phyloP scores from a whole-genome alignment of 2,888 invertebrate species.

The Schizotus pectinicornis region DNA sequence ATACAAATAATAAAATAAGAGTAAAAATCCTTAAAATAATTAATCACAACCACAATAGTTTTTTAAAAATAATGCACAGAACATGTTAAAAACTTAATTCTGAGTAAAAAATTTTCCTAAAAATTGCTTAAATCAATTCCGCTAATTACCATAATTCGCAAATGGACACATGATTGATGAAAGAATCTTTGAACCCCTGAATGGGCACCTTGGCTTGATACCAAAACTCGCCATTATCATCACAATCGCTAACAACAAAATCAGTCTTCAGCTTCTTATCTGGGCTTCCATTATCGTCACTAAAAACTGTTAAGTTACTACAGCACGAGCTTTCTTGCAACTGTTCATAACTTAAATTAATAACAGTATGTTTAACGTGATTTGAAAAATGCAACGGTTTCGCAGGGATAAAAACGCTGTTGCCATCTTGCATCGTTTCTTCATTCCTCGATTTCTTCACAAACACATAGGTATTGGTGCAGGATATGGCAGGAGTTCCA shows the following conservation, averaged over 20 bases:
- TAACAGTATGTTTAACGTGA: slow-evolving; percentile 44
- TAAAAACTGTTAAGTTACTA: slow-evolving; percentile 46
- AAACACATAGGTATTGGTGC: slow-evolving; percentile 46
- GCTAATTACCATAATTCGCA: slow-evolving; percentile 60
- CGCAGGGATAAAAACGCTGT: slow-evolving; percentile 55
- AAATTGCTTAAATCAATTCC: not conserved
- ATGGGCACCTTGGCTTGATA: slow-evolving; percentile 63
- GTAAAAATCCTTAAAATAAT: no score
- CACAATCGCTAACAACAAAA: slow-evolving; percentile 20
- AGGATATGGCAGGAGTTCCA: slow-evolving; percentile 37
- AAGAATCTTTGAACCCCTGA: slow-evolving; percentile 66
- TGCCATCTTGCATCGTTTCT: slow-evolving; percentile 1
- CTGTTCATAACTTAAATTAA: slow-evolving; percentile 43
- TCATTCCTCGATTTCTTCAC: slow-evolving; percentile 31
- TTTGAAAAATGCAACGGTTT: slow-evolving; percentile 41
- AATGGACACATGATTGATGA: slow-evolving; percentile 63
- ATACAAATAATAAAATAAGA: no score
- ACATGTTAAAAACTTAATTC: no score
- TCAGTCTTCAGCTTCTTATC: slow-evolving; percentile 4
- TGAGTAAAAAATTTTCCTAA: no score
- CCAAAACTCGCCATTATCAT: slow-evolving; percentile 54
- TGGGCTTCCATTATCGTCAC: slow-evolving; percentile 35
- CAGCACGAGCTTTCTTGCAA: slow-evolving; percentile 45
- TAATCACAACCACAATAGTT: no score
- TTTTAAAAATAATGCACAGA: no score